Evolutionary conservation across 2,113 vertebrate species (phyloP), one percentile per base, ranked within the genome.

Genomic region (Salvelinus alpinus): DNA sequence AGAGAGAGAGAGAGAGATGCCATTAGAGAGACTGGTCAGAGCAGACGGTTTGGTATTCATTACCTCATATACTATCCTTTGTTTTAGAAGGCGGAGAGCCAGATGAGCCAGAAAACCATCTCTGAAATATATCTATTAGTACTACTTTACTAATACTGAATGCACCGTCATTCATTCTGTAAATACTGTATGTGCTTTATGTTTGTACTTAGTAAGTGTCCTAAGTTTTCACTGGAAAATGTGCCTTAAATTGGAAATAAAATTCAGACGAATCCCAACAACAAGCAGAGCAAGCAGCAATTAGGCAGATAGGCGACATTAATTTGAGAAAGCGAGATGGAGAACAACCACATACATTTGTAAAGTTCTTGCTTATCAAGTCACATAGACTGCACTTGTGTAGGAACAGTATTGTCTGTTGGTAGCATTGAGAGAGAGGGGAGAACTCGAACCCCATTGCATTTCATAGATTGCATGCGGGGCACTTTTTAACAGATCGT

Each of bases 1-100:
- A 66, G 64, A 81, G 84, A 77, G 80, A 60, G 78, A 64, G 79
- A 64, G 84, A 31, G 80, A 47, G 78, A 75, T 34, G 22, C 4
- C 16, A 3, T 22, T 18, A 24, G 66, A 44, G 67, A 81, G 83
- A 64, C 51, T 72, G 88, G 84, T 79, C 78, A 29, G 87, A 86
- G 70, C 85, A 87, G 84, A 85, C 84, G 83, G 82, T 82, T 88
- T 86, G 88, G 89, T 87, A 87, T 89, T 89, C 89, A 88, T 91
- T 90, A 89, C 82, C 82, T 75, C 80, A 5, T 54, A 85, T 77
- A 81, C 82, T 78, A 79, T 79, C 81, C 80, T 80, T 71, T 77
- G 81, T 87, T 90, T 90, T 89, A 89, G 88, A 82, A 82, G 73
- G 65, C 5, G 29, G 59, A 60, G 81, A 66, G 51, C 6, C n/a